Conservation (phyloP, 30 jellyfish, hydroid and myxozoan species). For the Euphysa ruthae region DNA sequence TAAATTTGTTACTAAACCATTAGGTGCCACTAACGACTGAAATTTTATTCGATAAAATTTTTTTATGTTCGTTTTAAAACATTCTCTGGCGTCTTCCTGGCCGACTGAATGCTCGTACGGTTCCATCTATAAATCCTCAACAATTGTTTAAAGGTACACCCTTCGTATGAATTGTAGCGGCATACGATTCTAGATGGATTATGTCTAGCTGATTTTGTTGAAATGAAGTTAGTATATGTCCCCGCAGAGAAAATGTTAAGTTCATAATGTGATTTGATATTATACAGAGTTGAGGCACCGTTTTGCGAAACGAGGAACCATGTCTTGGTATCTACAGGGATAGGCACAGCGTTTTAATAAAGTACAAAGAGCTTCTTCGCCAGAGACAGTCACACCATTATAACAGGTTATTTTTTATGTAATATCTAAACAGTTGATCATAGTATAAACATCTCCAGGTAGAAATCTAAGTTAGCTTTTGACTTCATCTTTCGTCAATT, state of each 20-base stretch:
- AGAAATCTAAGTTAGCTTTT: conserved; percentile 22
- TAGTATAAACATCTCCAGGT: conserved; percentile 17
- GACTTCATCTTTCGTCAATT: conserved; percentile 31
- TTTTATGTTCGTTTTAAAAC: conserved; percentile 34
- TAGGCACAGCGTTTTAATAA: not conserved
- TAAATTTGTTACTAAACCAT: conserved; percentile 31
- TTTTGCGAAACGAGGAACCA: not conserved
- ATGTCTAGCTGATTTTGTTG: conserved; percentile 29
- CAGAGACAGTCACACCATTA: not conserved
- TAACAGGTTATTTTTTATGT: conserved; percentile 18
- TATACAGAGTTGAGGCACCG: not conserved
- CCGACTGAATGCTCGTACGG: conserved; percentile 30
- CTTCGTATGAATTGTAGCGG: conserved; percentile 19
- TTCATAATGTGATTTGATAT: not conserved
- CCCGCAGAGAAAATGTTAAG: not conserved
- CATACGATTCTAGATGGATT: conserved; percentile 10
- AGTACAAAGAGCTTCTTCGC: not conserved
- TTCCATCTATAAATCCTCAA: conserved; percentile 42
- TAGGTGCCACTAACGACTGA: conserved; percentile 35
- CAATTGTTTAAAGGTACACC: conserved; percentile 38
- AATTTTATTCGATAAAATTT: conserved; percentile 30
- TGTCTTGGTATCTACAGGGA: not conserved
- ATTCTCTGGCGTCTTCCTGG: conserved; percentile 29
- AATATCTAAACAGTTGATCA: conserved; percentile 2
- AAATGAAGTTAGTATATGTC: conserved; percentile 8